phyloP scores from a whole-genome alignment of 2,888 invertebrate species.

The Nudaria mundana region DNA sequence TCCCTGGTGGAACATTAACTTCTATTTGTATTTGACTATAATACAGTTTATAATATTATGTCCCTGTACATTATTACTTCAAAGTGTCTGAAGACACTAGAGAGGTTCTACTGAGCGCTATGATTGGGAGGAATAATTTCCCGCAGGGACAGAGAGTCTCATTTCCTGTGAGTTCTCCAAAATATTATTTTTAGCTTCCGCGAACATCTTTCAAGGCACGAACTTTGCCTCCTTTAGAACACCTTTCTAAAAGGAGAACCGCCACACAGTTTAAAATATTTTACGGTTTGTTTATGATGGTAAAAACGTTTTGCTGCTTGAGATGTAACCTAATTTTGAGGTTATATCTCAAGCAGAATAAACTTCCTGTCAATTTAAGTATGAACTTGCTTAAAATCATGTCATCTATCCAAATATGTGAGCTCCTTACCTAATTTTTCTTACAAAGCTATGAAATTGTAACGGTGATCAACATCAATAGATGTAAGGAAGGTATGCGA shows the following conservation, averaged over 20 bases:
- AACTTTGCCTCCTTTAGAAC: too few species aligned
- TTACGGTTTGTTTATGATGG: constrained; percentile 19
- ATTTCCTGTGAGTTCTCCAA: constrained; percentile 71
- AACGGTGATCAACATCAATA: too few species aligned
- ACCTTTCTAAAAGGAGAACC: constrained; percentile 24
- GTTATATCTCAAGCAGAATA: too few species aligned
- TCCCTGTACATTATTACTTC: constrained; percentile 66
- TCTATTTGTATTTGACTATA: constrained; percentile 46
- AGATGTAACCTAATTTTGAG: constrained; percentile 6
- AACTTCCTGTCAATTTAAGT: too few species aligned
- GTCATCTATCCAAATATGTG: too few species aligned
- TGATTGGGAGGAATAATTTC: constrained; percentile 77
- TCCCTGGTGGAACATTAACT: constrained; percentile 35
- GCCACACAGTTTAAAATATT: constrained; percentile 28
- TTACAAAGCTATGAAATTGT: too few species aligned
- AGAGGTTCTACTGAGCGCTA: constrained; percentile 68
- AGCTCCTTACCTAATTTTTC: too few species aligned
- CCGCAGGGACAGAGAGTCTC: constrained; percentile 73
- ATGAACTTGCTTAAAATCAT: too few species aligned
- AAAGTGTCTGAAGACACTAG: constrained; percentile 67
- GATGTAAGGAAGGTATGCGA: too few species aligned
- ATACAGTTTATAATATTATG: constrained; percentile 65
- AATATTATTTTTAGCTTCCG: constrained; percentile 76
- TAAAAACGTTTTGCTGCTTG: constrained; percentile 20
- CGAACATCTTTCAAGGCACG: constrained; percentile 67